Evolutionary conservation across 2,888 invertebrate species (phyloP).

Genomic region (Melanophora roralis): DNA sequence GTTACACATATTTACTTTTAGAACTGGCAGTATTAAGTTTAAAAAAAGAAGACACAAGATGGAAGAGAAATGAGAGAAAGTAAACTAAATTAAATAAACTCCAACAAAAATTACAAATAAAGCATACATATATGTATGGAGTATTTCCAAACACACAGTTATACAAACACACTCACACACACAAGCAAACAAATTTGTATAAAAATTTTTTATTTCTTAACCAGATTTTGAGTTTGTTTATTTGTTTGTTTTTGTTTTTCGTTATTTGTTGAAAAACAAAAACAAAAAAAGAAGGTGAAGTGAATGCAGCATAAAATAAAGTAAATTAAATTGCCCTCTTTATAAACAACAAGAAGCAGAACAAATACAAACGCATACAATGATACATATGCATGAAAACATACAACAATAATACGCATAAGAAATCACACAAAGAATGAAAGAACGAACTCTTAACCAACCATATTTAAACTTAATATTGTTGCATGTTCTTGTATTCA

Average conservation of each 20-base stretch:
- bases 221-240: not conserved
- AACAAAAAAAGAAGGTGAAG: constrained; percentile 7
- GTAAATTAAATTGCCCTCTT: constrained; percentile 56
- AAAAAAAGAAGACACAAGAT: not conserved
- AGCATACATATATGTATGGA: constrained; percentile 7
- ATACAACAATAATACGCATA: not conserved
- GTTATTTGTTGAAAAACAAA: constrained; percentile 11
- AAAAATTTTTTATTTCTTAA: constrained; percentile 47
- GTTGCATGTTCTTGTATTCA: not conserved
- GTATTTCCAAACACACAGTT: no score
- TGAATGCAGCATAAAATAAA: constrained; percentile 42
- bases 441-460: not conserved
- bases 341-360: not conserved
- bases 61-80: not conserved
- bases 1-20: not conserved
- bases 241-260: not conserved
- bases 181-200: constrained; percentile 6
- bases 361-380: not conserved
- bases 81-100: constrained; percentile 25
- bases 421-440: not conserved
- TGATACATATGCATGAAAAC: not conserved
- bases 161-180: no score
- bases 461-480: constrained; percentile 45
- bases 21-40: not conserved
- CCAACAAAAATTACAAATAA: constrained; percentile 27